These are phyloP conservation scores for Xenopus borealis DNA, from an alignment of 2,113 vertebrate species.

Conservation along the genomic window DNA sequence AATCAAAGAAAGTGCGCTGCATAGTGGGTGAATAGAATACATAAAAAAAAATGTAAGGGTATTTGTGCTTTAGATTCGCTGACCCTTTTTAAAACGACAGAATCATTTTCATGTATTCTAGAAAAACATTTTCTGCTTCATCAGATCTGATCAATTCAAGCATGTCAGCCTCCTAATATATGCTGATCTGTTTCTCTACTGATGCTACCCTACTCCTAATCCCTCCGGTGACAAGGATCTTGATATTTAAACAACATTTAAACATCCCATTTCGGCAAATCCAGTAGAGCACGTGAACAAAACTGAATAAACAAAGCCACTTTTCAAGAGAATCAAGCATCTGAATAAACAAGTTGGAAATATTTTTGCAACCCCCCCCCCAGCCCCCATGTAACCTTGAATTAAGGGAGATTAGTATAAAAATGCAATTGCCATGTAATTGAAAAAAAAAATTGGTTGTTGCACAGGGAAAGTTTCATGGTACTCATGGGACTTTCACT, in stretches of 20 bases:
- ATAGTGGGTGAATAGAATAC: neutral
- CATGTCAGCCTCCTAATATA: constrained; percentile 5
- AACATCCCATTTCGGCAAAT: neutral
- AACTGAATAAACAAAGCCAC: neutral
- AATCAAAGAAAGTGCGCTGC: neutral
- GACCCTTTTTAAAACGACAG: constrained; percentile 14
- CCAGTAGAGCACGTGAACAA: neutral
- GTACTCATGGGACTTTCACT: no score
- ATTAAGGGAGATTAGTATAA: no score
- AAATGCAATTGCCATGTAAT: no score
- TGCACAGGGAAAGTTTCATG: no score
- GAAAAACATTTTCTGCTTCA: constrained; percentile 17
- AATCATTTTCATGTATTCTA: constrained; percentile 17
- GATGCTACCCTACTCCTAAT: neutral
- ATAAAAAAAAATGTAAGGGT: neutral
- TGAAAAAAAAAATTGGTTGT: no score
- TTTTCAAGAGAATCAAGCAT: no score
- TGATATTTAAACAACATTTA: constrained; percentile 6
- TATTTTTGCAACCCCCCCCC: no score
- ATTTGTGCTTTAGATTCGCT: neutral
- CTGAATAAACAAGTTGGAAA: no score
- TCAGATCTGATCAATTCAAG: constrained; percentile 15
- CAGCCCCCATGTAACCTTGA: no score
- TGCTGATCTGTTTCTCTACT: constrained; percentile 1
- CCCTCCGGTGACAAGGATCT: neutral